Evolutionary conservation across 30 jellyfish, hydroid and myxozoan genomes (phyloP).

Genomic region (Sanderia malayensis): DNA sequence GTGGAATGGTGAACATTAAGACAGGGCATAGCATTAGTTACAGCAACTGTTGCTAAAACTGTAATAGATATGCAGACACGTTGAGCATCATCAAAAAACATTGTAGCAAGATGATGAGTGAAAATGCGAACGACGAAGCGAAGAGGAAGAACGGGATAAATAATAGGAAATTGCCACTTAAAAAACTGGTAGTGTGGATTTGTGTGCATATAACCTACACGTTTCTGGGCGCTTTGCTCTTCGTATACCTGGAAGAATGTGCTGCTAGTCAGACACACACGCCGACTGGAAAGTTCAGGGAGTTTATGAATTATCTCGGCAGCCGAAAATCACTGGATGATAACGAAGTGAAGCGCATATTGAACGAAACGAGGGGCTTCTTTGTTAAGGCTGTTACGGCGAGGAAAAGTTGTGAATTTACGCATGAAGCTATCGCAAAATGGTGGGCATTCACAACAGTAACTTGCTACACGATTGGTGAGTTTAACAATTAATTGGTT

Average conservation of each 20-base stretch:
- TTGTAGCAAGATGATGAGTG: too few species aligned
- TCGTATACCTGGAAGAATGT: constrained; percentile 45
- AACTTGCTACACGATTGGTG: constrained; percentile 63
- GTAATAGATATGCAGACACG: too few species aligned
- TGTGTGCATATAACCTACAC: constrained; percentile 40
- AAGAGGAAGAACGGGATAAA: too few species aligned
- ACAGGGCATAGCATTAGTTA: too few species aligned
- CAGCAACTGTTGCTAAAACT: too few species aligned
- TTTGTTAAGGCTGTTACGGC: constrained; percentile 1
- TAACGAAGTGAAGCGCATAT: constrained; percentile 6
- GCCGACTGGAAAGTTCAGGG: constrained; percentile 2
- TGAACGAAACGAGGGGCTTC: constrained; percentile 16
- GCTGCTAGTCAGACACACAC: constrained; percentile 22
- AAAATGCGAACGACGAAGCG: too few species aligned
- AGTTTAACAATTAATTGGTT: too few species aligned
- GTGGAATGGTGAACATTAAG: too few species aligned
- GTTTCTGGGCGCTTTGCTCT: constrained; percentile 43
- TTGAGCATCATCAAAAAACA: too few species aligned
- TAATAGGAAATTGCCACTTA: constrained; percentile 4
- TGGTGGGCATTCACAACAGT: constrained; percentile 66
- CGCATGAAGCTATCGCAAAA: constrained; percentile 47
- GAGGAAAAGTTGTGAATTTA: constrained; percentile 14
- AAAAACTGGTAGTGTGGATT: constrained; percentile 23
- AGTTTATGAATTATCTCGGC: not conserved
- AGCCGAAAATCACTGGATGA: not conserved